A percentile compares a stretch with the other conserved stretches of the same genome.
Evolutionary conservation across 2,888 invertebrate species (phyloP).

Genomic region (Tipula lateralis): DNA sequence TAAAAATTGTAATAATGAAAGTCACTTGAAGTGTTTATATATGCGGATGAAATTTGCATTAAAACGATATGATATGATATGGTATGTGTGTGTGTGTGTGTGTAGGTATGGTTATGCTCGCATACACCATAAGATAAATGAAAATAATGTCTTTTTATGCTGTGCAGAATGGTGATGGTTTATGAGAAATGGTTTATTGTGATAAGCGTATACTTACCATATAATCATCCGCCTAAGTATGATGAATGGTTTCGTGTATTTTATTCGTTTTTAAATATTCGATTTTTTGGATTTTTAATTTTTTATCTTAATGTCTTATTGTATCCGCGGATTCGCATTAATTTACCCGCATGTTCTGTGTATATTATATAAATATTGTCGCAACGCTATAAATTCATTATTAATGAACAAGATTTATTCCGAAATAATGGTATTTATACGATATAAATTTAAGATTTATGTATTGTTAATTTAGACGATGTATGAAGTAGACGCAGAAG

Average conservation of each 20-base stretch:
- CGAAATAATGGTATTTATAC: no score
- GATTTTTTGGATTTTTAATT: not conserved
- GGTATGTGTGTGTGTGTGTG: no score
- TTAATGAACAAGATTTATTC: no score
- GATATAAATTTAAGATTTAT: no score
- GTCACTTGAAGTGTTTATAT: conserved; percentile 2
- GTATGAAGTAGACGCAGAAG: no score
- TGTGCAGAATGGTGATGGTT: not conserved
- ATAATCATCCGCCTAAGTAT: not conserved
- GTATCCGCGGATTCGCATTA: not conserved
- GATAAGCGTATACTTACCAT: not conserved
- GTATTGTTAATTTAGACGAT: no score
- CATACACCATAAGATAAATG: not conserved
- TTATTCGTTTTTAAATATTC: not conserved
- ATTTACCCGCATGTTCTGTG: not conserved
- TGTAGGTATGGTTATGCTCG: not conserved
- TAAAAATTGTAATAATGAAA: conserved; percentile 24
- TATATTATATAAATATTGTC: not conserved
- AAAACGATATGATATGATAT: no score
- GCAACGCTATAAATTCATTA: not conserved
- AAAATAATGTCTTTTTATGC: not conserved
- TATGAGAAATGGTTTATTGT: not conserved
- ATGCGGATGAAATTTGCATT: not conserved
- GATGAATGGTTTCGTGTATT: not conserved
- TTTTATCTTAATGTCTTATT: not conserved